phyloP scores from a whole-genome alignment of 2,113 vertebrate genomes.

The Calidris pugnax region DNA sequence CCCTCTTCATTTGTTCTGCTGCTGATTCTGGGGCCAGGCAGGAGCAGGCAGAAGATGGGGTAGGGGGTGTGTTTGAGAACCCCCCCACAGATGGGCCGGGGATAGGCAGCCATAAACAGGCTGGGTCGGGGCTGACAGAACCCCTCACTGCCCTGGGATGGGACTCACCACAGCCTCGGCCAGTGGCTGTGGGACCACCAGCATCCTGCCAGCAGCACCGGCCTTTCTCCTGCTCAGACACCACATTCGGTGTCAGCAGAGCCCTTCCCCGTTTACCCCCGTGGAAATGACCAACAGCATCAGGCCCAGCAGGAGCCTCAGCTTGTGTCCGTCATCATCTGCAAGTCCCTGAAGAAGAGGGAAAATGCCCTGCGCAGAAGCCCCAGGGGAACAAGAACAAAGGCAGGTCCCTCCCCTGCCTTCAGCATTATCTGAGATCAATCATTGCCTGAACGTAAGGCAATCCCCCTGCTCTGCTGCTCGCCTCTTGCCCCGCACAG shows the following conservation, averaged over 20 bases:
- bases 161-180: background rate
- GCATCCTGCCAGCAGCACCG: background rate
- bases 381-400: background rate
- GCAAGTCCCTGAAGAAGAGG: background rate
- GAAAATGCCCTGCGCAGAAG: background rate
- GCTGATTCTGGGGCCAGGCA: background rate
- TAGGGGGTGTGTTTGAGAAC: background rate
- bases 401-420: background rate
- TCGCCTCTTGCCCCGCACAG: background rate
- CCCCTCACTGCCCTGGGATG: background rate
- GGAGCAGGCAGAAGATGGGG: background rate
- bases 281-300: background rate
- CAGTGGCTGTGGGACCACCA: background rate
- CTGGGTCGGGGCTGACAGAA: background rate
- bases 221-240: background rate
- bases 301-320: background rate
- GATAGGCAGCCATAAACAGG: background rate
- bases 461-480: background rate
- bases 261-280: background rate
- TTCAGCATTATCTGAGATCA: background rate
- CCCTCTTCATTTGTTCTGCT: background rate
- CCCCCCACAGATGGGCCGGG: background rate
- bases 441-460: rapidly evolving
- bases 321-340: background rate
- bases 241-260: rapidly evolving